phyloP scores from a whole-genome alignment of 2,797 vertebrate genomes.

The Diplodus puntazzo region DNA sequence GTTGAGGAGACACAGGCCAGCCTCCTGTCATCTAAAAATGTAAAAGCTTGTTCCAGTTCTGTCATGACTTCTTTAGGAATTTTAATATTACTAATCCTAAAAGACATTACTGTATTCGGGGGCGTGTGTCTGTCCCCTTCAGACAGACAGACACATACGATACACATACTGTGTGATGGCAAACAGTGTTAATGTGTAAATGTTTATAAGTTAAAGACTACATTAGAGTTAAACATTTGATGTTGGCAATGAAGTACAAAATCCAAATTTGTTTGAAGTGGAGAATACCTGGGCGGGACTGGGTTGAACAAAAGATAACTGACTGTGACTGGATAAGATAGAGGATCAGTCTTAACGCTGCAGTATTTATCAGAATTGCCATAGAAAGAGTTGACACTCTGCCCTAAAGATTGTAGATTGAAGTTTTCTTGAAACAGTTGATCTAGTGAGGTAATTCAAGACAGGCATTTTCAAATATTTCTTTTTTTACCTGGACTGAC shows the following conservation, averaged over 20 bases:
- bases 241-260: conserved; percentile 7
- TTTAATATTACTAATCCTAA: conserved; percentile 59
- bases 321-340: conserved; percentile 2
- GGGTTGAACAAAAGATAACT: neutral
- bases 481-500: neutral
- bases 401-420: neutral
- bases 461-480: neutral
- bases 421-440: too few species aligned
- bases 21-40: conserved; percentile 54
- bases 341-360: conserved; percentile 6
- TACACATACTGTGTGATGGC: conserved; percentile 7
- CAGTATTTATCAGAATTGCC: neutral
- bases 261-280: neutral
- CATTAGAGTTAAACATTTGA: conserved; percentile 8
- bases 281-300: neutral
- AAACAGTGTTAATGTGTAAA: neutral
- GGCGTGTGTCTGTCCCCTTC: neutral
- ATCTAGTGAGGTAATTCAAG: neutral
- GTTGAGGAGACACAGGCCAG: conserved; percentile 30
- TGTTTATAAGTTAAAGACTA: neutral
- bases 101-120: conserved; percentile 14
- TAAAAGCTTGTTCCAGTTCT: conserved; percentile 70
- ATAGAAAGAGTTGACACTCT: neutral
- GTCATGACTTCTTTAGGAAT: conserved; percentile 63
- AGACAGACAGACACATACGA: conserved; percentile 2